Conservation (phyloP, 2,888 invertebrate genomes). For the Eledona agricola region DNA sequence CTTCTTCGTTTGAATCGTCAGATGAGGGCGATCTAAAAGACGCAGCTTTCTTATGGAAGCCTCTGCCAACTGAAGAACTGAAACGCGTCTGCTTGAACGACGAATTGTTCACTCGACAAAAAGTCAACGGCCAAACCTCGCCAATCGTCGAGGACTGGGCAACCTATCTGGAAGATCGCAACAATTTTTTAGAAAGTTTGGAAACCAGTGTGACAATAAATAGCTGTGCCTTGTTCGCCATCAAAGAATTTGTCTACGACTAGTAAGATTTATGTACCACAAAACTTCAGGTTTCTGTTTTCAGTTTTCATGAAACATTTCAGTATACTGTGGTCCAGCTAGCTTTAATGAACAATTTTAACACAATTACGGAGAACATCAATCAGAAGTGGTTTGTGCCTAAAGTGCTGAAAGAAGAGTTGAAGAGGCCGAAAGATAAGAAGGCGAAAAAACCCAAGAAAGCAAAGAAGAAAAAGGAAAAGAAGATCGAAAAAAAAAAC, state of each 20-base stretch:
- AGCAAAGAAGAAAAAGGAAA: slow-evolving; percentile 45
- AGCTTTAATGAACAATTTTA: slow-evolving; percentile 52
- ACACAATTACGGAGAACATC: slow-evolving; percentile 54
- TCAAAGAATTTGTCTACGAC: slow-evolving; percentile 58
- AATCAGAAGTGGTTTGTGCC: slow-evolving; percentile 57
- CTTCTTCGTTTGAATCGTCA: slow-evolving; percentile 3
- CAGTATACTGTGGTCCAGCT: slow-evolving; percentile 56
- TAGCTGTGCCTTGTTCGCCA: slow-evolving; percentile 54
- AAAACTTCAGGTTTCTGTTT: slow-evolving; percentile 33
- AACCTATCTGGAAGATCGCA: slow-evolving; percentile 38
- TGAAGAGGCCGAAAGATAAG: slow-evolving; percentile 49
- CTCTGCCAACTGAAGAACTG: too few relatives aligned
- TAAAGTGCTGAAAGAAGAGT: slow-evolving; percentile 54
- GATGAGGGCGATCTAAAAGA: slow-evolving; percentile 8
- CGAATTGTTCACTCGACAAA: too few relatives aligned
- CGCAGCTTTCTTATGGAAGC: slow-evolving; percentile 3
- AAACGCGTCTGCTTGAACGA: too few relatives aligned
- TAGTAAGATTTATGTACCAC: slow-evolving; percentile 52
- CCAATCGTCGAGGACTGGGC: slow-evolving; percentile 34
- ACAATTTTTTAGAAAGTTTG: slow-evolving; percentile 37
- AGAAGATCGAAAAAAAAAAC: slow-evolving; percentile 44
- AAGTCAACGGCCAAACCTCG: too few relatives aligned
- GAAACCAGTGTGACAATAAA: slow-evolving; percentile 51
- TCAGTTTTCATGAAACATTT: slow-evolving; percentile 58
- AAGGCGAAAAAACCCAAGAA: slow-evolving; percentile 49